These are phyloP conservation scores for Ips nitidus DNA, from an alignment of 1,140 invertebrate genomes.

Conservation along the genomic window DNA sequence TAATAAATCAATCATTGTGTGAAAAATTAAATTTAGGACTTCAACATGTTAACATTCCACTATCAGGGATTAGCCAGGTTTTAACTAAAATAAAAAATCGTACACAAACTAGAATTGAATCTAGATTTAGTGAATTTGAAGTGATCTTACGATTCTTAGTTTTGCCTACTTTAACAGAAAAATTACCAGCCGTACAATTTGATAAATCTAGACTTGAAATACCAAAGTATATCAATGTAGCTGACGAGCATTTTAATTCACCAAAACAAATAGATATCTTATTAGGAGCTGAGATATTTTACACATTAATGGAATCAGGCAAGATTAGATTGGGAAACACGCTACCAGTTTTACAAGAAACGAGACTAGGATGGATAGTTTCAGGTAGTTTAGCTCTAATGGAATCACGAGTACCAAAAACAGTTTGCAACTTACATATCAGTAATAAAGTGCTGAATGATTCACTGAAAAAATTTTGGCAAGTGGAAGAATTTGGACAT, in stretches of 20 bases:
- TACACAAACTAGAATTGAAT: conserved; percentile 13
- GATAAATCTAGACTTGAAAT: conserved; percentile 8
- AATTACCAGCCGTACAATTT: conserved; percentile 16
- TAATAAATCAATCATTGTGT: no score
- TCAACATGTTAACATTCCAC: conserved; percentile 16
- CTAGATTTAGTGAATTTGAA: conserved; percentile 14
- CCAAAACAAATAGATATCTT: conserved; percentile 42
- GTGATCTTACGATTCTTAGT: conserved; percentile 22
- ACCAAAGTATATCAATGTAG: conserved; percentile 34
- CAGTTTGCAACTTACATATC: conserved; percentile 16
- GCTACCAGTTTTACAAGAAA: conserved; percentile 41
- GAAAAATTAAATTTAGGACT: conserved; percentile 22
- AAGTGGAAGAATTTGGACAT: conserved; percentile 17
- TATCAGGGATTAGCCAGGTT: conserved; percentile 18
- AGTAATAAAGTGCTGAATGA: conserved; percentile 15
- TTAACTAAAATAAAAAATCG: conserved; percentile 8
- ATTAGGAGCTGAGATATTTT: conserved; percentile 44
- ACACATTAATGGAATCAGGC: conserved; percentile 39
- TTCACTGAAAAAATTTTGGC: conserved; percentile 23
- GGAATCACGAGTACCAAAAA: conserved; percentile 3
- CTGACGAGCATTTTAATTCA: conserved; percentile 42
- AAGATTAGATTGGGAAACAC: conserved; percentile 39
- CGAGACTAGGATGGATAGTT: conserved; percentile 44
- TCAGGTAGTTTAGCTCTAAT: conserved; percentile 6
- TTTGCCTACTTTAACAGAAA: conserved; percentile 18